A percentile compares a stretch with the other conserved stretches of the same genome.
Conservation (phyloP, 2,888 invertebrate genomes). For the Melangyna quadrimaculata region DNA sequence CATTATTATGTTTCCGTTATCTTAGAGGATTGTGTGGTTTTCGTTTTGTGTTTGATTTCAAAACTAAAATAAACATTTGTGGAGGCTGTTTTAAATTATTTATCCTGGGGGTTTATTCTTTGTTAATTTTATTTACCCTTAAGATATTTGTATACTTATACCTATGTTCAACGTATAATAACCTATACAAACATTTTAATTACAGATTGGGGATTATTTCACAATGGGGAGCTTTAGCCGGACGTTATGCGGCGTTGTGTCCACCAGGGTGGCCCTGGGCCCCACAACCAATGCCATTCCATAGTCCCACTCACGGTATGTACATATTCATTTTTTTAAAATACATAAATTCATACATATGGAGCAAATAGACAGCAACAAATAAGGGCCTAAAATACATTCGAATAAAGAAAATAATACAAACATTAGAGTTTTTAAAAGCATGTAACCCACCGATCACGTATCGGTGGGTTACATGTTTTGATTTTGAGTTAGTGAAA, state of each 20-base stretch:
- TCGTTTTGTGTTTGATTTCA: not conserved
- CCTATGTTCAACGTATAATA: not conserved
- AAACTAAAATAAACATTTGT: slow-evolving; percentile 23
- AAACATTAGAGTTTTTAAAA: too few species aligned
- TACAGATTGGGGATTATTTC: slow-evolving; percentile 91
- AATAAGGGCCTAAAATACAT: too few species aligned
- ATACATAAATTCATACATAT: not conserved
- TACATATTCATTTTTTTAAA: slow-evolving; percentile 35
- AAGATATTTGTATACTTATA: not conserved
- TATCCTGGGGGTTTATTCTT: not conserved
- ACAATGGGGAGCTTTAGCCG: slow-evolving; percentile 90
- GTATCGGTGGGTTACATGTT: too few species aligned
- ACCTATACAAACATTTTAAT: slow-evolving; percentile 73
- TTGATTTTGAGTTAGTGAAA: too few species aligned
- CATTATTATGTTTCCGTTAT: slow-evolving; percentile 50
- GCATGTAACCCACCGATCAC: too few species aligned
- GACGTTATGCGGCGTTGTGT: slow-evolving; percentile 87
- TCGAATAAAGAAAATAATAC: too few species aligned
- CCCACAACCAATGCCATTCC: slow-evolving; percentile 81
- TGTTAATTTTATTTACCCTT: not conserved
- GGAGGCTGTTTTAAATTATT: slow-evolving; percentile 67
- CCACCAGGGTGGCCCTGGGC: slow-evolving; percentile 86
- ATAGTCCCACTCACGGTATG: slow-evolving; percentile 87
- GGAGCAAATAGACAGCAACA: not conserved
- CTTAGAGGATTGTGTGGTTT: not conserved